Percentiles rank a stretch among this genome's conserved stretches.
Evolutionary conservation across 2,113 vertebrate species (phyloP).

Genomic region (Thunnus maccoyii): DNA sequence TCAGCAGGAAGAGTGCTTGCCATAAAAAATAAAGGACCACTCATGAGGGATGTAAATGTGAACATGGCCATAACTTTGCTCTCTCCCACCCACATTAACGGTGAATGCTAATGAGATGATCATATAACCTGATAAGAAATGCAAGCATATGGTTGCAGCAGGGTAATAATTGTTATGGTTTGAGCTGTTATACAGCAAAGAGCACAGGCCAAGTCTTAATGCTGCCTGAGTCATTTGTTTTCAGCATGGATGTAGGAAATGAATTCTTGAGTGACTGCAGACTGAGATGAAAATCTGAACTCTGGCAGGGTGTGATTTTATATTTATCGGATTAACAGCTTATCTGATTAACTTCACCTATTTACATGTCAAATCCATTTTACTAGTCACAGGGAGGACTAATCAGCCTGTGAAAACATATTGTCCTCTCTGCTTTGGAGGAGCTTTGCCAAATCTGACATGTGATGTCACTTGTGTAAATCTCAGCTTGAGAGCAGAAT

Average conservation of each 20-base stretch:
- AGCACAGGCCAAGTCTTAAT: slow-evolving; percentile 26
- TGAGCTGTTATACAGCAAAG: slow-evolving; percentile 15
- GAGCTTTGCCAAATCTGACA: too few species aligned
- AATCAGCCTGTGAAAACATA: neutral
- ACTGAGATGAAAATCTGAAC: neutral
- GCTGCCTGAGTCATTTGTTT: slow-evolving; percentile 23
- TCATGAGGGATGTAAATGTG: slow-evolving; percentile 35
- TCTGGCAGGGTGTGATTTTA: neutral
- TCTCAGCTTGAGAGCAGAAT: too few species aligned
- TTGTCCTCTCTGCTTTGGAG: neutral
- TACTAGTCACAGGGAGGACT: neutral
- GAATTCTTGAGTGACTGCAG: neutral
- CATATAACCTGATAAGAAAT: slow-evolving; percentile 4
- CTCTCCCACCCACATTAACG: neutral
- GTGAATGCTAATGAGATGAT: slow-evolving; percentile 44
- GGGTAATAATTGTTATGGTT: slow-evolving; percentile 32
- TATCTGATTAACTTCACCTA: too few species aligned
- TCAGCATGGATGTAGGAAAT: neutral
- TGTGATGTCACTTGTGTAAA: too few species aligned
- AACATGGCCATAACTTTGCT: slow-evolving; percentile 36
- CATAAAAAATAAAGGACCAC: slow-evolving; percentile 26
- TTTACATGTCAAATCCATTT: neutral
- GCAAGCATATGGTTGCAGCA: neutral
- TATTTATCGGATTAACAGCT: neutral
- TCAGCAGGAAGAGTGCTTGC: slow-evolving; percentile 1